Percentiles rank a stretch among this genome's conserved stretches.
These are phyloP conservation scores for Drosophila serrata DNA, from an alignment of 1,140 invertebrate genomes.

Conservation along the genomic window DNA sequence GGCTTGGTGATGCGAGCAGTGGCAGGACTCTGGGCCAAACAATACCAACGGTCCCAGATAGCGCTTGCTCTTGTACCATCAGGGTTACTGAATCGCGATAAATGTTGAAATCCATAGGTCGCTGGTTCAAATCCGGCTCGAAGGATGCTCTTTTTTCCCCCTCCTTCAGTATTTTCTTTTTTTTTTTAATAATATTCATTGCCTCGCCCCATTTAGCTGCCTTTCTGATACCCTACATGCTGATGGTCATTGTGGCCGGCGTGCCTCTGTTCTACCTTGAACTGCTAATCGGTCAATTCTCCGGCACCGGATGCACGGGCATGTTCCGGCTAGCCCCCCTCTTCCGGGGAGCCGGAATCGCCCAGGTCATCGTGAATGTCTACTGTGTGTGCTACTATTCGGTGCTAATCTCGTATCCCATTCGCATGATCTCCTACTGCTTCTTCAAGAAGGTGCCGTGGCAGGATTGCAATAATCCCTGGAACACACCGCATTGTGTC, in stretches of 20 bases:
- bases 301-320: constrained; percentile 92
- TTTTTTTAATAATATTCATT: constrained; percentile 86
- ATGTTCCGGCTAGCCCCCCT: constrained; percentile 91
- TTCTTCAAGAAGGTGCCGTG: constrained; percentile 92
- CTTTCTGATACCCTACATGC: constrained; percentile 91
- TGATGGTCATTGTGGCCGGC: constrained; percentile 92
- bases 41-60: constrained; percentile 56
- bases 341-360: constrained; percentile 96
- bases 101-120: constrained; percentile 88
- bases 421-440: constrained; percentile 93
- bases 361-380: constrained; percentile 93
- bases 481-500: constrained; percentile 93
- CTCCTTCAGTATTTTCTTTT: background rate
- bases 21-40: constrained; percentile 59
- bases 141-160: constrained; percentile 85
- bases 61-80: constrained; percentile 62
- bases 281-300: constrained; percentile 94
- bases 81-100: constrained; percentile 51
- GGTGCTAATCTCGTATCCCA: constrained; percentile 95
- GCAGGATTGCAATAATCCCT: constrained; percentile 93
- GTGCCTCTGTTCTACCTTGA: constrained; percentile 96
- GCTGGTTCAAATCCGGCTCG: constrained; percentile 91
- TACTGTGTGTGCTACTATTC: constrained; percentile 97
- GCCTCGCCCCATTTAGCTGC: constrained; percentile 87
- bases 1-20: constrained; percentile 58